A percentile compares a stretch with the other conserved stretches of the same genome.
Conservation (phyloP, 2,797 vertebrate species). For the Tarsius wallacei region DNA sequence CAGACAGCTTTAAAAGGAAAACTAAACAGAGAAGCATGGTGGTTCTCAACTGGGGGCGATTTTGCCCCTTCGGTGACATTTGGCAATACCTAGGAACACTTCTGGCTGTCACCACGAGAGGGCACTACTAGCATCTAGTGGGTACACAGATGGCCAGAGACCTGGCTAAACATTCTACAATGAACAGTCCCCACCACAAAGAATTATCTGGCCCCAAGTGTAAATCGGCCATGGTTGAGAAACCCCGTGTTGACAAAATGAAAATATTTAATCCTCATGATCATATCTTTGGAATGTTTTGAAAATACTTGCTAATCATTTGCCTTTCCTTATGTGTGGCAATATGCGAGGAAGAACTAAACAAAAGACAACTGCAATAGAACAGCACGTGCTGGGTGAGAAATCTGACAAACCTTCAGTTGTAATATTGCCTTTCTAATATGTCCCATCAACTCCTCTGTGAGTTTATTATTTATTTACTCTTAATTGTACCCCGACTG, state of each 20-base stretch:
- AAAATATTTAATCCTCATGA: background rate
- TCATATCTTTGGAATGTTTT: background rate
- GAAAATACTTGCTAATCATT: slow-evolving; percentile 23
- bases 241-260: background rate
- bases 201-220: background rate
- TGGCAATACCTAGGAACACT: background rate
- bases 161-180: background rate
- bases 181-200: too few species aligned
- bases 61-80: background rate
- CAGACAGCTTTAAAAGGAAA: slow-evolving; percentile 16
- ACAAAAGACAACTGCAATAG: background rate
- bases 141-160: background rate
- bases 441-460: background rate
- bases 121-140: background rate
- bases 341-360: background rate
- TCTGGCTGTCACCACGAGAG: background rate
- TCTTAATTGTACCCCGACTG: slow-evolving; percentile 16
- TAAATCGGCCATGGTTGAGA: background rate
- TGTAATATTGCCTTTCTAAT: background rate
- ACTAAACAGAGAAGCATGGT: background rate
- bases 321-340: background rate
- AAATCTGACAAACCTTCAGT: background rate
- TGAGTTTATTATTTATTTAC: background rate
- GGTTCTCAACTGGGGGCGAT: background rate
- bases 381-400: background rate